phyloP scores from a whole-genome alignment of 2,888 invertebrate species.

The Dendrolimus houi region DNA sequence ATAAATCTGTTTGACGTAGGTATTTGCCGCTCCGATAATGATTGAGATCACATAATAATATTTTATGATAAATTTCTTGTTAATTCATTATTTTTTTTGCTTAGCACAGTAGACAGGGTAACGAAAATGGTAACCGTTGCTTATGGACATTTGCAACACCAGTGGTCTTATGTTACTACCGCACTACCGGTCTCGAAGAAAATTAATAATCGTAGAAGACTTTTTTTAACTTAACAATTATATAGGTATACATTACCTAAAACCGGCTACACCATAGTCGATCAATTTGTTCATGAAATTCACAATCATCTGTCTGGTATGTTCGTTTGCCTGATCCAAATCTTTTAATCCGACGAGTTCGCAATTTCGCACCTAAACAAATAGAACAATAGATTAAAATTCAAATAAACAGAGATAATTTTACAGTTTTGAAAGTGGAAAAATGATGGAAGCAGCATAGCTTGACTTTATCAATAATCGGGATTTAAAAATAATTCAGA shows the following conservation, averaged over 20 bases:
- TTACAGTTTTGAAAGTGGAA: neutral
- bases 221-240: neutral
- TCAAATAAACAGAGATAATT: neutral
- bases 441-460: no score
- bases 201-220: no score
- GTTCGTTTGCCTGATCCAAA: constrained; percentile 80
- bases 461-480: no score
- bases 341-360: constrained; percentile 86
- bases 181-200: no score
- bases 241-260: constrained; percentile 63
- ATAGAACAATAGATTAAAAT: neutral
- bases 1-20: no score
- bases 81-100: neutral
- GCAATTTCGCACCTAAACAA: constrained; percentile 80
- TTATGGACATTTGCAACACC: neutral
- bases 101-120: neutral
- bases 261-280: constrained; percentile 85
- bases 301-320: constrained; percentile 80
- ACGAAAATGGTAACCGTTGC: neutral
- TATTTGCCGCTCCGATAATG: no score
- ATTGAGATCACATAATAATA: no score
- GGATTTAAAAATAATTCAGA: no score
- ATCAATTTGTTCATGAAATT: constrained; percentile 81
- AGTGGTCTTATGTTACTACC: neutral
- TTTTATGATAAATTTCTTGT: no score